phyloP scores from a whole-genome alignment of 2,888 invertebrate species.

The Lottia scabra region DNA sequence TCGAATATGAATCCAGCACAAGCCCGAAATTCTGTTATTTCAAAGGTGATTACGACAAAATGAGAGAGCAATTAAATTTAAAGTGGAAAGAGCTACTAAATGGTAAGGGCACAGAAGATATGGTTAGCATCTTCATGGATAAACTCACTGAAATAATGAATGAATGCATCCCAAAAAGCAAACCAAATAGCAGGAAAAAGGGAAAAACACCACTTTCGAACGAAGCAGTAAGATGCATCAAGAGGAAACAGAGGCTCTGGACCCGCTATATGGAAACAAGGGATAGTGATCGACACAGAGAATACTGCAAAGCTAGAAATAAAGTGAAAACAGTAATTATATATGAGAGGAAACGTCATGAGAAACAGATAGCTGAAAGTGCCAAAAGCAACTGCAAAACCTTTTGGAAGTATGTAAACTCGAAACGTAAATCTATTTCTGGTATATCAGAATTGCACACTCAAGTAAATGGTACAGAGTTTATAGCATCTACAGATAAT shows the following conservation, averaged over 20 bases:
- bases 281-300: neutral
- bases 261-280: neutral
- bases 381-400: neutral
- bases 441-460: neutral
- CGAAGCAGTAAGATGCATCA: neutral
- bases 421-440: neutral
- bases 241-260: neutral
- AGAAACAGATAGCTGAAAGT: neutral
- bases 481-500: neutral
- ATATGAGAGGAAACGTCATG: neutral
- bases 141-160: neutral
- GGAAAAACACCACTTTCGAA: neutral
- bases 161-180: neutral
- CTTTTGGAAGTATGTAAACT: constrained; percentile 4
- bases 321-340: neutral
- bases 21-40: neutral
- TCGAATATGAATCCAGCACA: neutral
- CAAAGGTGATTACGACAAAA: neutral
- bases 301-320: neutral
- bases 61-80: neutral
- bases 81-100: neutral
- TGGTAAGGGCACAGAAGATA: no score
- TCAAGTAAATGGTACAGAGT: neutral
- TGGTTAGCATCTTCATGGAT: no score
- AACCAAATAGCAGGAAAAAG: neutral